A percentile compares a stretch with the other conserved stretches of the same genome.
These are phyloP conservation scores for Muscicapa striata DNA, from an alignment of 2,797 vertebrate genomes.

Conservation along the genomic window DNA sequence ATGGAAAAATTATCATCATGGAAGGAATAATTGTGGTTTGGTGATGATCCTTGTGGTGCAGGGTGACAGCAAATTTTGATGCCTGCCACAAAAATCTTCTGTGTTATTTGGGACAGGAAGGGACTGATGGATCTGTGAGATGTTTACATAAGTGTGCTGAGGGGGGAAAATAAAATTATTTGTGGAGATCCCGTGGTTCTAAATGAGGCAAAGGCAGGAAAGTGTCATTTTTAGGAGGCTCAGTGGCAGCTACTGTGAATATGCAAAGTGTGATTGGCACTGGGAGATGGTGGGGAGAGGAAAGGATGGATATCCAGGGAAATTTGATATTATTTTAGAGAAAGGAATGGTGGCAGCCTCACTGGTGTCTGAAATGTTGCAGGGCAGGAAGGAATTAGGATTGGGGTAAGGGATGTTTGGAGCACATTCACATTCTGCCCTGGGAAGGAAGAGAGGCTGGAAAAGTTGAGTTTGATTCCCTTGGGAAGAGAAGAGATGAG, in stretches of 20 bases:
- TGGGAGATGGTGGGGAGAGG: not conserved
- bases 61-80: not conserved
- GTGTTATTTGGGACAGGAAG: not conserved
- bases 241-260: not conserved
- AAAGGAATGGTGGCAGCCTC: not conserved
- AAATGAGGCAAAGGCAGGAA: not conserved
- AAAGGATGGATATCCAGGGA: not conserved
- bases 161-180: not conserved
- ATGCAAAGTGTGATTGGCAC: not conserved
- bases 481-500: not conserved
- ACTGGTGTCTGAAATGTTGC: not conserved
- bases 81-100: not conserved
- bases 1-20: not conserved
- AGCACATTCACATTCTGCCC: not conserved
- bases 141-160: not conserved
- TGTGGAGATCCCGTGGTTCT: not conserved
- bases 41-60: not conserved
- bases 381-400: not conserved
- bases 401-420: not conserved
- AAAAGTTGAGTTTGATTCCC: not conserved
- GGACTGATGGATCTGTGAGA: not conserved
- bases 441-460: not conserved
- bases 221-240: not conserved
- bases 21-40: not conserved
- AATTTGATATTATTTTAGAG: not conserved